A percentile compares a stretch with the other conserved stretches of the same genome.
Evolutionary conservation across 2,797 vertebrate species (phyloP).

Genomic region (Muscicapa striata): DNA sequence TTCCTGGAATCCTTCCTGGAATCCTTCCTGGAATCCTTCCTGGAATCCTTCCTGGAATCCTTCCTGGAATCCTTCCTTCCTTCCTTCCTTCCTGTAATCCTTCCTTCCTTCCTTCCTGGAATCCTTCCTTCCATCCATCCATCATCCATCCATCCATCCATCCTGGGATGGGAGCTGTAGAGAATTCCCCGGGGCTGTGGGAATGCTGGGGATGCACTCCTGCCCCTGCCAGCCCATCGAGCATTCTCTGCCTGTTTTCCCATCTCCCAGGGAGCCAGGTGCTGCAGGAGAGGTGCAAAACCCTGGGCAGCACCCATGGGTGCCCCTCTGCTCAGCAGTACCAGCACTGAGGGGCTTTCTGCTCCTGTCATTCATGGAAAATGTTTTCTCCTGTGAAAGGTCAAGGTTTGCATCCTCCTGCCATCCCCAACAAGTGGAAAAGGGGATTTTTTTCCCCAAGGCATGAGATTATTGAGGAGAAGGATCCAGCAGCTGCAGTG

Average conservation of each 20-base stretch:
- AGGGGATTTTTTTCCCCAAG: neutral
- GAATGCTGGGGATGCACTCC: neutral
- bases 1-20: too few relatives aligned
- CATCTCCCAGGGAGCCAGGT: neutral
- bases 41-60: too few relatives aligned
- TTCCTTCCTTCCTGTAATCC: too few relatives aligned
- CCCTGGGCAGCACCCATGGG: neutral
- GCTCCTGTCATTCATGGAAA: rapidly evolving
- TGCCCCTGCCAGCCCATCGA: neutral
- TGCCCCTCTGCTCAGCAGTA: neutral
- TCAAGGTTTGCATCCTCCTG: neutral
- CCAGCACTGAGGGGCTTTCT: rapidly evolving
- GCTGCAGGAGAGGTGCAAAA: neutral
- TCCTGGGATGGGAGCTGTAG: neutral
- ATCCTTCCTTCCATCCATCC: too few relatives aligned
- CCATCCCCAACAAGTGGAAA: neutral
- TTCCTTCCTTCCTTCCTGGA: too few relatives aligned
- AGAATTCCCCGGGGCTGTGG: rapidly evolving
- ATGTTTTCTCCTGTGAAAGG: rapidly evolving
- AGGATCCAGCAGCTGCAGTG: neutral
- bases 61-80: too few relatives aligned
- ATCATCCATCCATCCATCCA: too few relatives aligned
- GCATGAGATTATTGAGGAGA: neutral
- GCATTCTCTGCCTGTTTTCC: neutral
- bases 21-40: too few relatives aligned